These are phyloP conservation scores for Gymnocheta viridis DNA, from an alignment of 2,888 invertebrate genomes.

Conservation along the genomic window DNA sequence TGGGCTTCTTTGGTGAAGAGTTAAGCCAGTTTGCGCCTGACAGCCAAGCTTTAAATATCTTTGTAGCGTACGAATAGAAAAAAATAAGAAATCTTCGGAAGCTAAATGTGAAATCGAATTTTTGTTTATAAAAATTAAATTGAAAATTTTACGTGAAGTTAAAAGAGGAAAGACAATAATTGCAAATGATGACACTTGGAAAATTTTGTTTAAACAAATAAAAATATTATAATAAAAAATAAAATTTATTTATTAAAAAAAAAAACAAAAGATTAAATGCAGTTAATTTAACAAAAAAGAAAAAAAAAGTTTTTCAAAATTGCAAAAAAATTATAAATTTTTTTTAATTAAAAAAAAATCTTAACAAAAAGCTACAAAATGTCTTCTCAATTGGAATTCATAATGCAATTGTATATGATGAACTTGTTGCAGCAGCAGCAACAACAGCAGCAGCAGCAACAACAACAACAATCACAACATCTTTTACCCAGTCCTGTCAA, in stretches of 20 bases:
- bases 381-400: constrained; percentile 80
- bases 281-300: constrained; percentile 33
- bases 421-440: constrained; percentile 79
- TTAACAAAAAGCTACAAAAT: constrained; percentile 71
- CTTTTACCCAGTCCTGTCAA: constrained; percentile 71
- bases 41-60: constrained; percentile 78
- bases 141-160: constrained; percentile 59
- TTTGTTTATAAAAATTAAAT: constrained; percentile 34
- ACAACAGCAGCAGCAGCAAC: constrained; percentile 75
- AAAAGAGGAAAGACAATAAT: constrained; percentile 29
- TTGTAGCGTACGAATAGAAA: too few relatives aligned
- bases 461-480: constrained; percentile 69
- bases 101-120: constrained; percentile 57
- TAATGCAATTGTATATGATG: constrained; percentile 81
- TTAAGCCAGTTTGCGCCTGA: constrained; percentile 80
- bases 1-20: constrained; percentile 76
- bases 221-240: constrained; percentile 18
- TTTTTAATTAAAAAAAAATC: constrained; percentile 40
- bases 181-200: not conserved
- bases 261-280: constrained; percentile 23
- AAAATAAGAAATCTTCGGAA: constrained; percentile 37
- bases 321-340: constrained; percentile 49
- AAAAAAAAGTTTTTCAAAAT: constrained; percentile 32
- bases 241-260: constrained; percentile 17
- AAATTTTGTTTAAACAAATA: constrained; percentile 36